Conservation (phyloP, 1,140 invertebrate genomes). For the Portunus trituberculatus region DNA sequence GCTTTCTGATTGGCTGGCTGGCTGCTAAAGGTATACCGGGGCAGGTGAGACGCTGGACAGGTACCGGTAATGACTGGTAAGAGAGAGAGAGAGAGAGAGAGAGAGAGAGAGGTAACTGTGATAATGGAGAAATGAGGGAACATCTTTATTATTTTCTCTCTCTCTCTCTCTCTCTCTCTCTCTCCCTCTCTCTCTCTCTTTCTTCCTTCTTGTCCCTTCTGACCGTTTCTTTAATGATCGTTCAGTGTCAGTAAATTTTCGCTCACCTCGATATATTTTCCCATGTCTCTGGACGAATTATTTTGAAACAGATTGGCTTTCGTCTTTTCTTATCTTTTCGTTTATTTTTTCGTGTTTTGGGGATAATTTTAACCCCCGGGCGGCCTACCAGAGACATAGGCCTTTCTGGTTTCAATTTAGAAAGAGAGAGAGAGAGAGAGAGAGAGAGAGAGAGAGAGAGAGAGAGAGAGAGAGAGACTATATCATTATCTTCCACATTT, state of each 20-base stretch:
- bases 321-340: too few species aligned
- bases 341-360: too few species aligned
- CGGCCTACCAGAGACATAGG: too few species aligned
- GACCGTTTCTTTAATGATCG: neutral
- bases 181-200: conserved; percentile 39
- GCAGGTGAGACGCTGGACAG: neutral
- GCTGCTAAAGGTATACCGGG: too few species aligned
- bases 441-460: too few species aligned
- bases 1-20: too few species aligned
- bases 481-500: neutral
- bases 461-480: neutral
- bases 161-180: conserved; percentile 31
- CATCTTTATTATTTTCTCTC: neutral
- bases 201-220: neutral
- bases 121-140: conserved; percentile 43
- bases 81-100: neutral
- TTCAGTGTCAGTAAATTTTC: neutral
- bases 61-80: neutral
- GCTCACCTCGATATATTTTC: neutral
- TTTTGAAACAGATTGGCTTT: neutral
- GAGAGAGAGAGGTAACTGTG: conserved; percentile 36
- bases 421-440: too few species aligned
- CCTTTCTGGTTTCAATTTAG: too few species aligned
- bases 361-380: too few species aligned
- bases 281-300: neutral